phyloP scores from a whole-genome alignment of 2,888 invertebrate species.

The Tiliacea aurago region DNA sequence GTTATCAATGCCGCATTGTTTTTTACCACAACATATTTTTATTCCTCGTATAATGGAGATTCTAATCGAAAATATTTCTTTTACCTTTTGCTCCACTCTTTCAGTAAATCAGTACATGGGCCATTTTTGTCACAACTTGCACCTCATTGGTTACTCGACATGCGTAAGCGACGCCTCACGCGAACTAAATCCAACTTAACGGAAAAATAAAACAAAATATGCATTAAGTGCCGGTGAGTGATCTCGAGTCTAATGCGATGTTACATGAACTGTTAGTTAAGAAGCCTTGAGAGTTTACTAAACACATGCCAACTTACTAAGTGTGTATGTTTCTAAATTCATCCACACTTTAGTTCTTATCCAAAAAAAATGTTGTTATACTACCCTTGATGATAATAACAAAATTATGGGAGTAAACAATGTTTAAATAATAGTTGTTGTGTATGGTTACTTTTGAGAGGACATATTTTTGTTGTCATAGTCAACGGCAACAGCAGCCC shows the following conservation, averaged over 20 bases:
- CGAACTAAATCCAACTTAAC: slow-evolving; percentile 67
- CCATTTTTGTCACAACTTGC: slow-evolving; percentile 60
- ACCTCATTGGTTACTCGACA: slow-evolving; percentile 61
- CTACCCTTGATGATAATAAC: not conserved
- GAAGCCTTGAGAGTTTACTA: slow-evolving; percentile 60
- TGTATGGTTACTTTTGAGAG: not conserved
- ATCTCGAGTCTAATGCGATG: slow-evolving; percentile 71
- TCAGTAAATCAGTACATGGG: not conserved
- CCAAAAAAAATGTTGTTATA: not conserved
- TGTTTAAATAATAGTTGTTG: no score
- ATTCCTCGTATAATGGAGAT: not conserved
- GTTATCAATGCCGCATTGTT: slow-evolving; percentile 29
- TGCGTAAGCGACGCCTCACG: slow-evolving; percentile 70
- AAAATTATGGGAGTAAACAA: not conserved
- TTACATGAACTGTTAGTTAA: slow-evolving; percentile 73
- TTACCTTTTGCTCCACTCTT: no score
- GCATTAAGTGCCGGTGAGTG: slow-evolving; percentile 76
- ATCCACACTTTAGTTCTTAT: slow-evolving; percentile 3
- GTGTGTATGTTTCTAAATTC: slow-evolving; percentile 32
- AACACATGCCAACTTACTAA: slow-evolving; percentile 64
- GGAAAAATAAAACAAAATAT: slow-evolving; percentile 70
- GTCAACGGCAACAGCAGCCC: not conserved
- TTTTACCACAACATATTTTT: not conserved
- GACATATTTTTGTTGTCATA: not conserved
- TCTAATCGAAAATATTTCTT: not conserved